Percentiles rank a stretch among this genome's conserved stretches.
Evolutionary conservation across 2,797 vertebrate species (phyloP).

Genomic region (Phyllotis vaccarum): DNA sequence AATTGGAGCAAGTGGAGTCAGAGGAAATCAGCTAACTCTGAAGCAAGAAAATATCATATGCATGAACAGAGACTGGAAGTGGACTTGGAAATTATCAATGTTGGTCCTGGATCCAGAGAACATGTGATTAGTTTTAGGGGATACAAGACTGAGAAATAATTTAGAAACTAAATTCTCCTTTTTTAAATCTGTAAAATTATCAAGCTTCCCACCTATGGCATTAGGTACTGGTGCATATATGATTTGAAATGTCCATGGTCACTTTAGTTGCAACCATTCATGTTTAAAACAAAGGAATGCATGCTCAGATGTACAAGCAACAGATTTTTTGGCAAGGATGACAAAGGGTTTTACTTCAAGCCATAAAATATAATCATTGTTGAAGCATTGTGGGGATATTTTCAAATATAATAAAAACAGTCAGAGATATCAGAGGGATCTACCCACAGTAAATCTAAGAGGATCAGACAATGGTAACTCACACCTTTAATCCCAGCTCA

Average conservation of each 20-base stretch:
- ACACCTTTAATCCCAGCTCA: too few relatives aligned
- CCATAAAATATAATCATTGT: not conserved
- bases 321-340: not conserved
- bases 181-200: not conserved
- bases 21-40: not conserved
- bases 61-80: rapidly evolving
- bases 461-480: too few relatives aligned
- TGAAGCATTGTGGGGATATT: too few relatives aligned
- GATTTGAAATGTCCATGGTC: not conserved
- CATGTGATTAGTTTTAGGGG: not conserved
- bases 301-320: not conserved
- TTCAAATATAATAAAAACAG: too few relatives aligned
- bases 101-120: too few relatives aligned
- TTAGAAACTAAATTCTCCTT: not conserved
- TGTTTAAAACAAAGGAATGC: not conserved
- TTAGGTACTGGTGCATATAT: not conserved
- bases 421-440: too few relatives aligned
- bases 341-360: not conserved
- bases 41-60: not conserved
- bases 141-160: not conserved
- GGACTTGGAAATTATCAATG: not conserved
- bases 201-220: not conserved
- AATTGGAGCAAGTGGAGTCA: slow-evolving; percentile 33
- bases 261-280: not conserved
- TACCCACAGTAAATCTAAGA: too few relatives aligned